Evolutionary conservation across 2,797 vertebrate genomes (phyloP), one percentile per base, ranked within the genome.

Genomic region (Pangasius sanitwongsei): DNA sequence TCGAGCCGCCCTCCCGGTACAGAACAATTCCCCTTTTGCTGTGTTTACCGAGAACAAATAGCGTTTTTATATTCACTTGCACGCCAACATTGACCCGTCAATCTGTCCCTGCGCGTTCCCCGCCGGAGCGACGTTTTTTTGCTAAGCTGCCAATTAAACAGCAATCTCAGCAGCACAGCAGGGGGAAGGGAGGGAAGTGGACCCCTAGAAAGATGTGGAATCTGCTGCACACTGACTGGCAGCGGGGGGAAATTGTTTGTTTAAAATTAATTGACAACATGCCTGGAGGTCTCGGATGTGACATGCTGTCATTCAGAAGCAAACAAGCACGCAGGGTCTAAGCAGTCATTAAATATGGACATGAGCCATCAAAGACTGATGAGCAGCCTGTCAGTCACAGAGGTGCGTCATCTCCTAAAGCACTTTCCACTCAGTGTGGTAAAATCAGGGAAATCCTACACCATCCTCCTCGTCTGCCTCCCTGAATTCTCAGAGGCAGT

Each of bases 11-110:
- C 81, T 82, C 2, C 20, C 63, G 65, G 9, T 44, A 20, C 83
- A 77, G 63, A 85, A 83, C 85, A 88, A 90, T 90, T 88, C 89
- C 89, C 92, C 85, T 63, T 89, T 77, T 87, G 87, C 88, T 20
- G 85, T 90, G 87, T 92, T 91, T 90, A 90, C 89, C 1, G 1
- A 87, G 89, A 91, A 91, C 90, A 92, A 92, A 92, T 87, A 82
- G 82, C 20, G 67, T 84, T 88, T 91, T 87, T 87, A 90, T 90
- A 91, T 93, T 91, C 89, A 67, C 65, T 87, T 85, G 85, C 90
- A 90, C 61, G 87, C 57, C 34, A 50, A 65, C 90, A 88, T 72
- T 86, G 88, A 87, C 87, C 87, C 86, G 91, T 85, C 89, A 89
- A 86, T 91, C 88, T 84, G 83, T 88, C 88, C 74, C 70, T 61